phyloP scores from a whole-genome alignment of 30 jellyfish, hydroid and myxozoan genomes.

The Hydractinia symbiolongicarpus region DNA sequence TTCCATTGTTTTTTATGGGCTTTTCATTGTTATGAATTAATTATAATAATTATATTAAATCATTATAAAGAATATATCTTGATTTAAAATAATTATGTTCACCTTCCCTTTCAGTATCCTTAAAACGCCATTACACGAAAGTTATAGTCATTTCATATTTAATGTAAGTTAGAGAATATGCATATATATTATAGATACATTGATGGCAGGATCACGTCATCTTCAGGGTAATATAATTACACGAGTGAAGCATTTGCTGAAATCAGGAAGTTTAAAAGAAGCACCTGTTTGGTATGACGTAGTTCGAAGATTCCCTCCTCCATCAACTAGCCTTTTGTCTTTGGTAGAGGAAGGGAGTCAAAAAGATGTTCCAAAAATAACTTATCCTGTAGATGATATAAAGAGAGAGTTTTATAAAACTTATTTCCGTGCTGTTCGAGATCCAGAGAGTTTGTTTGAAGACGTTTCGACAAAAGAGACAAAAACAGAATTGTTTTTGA shows the following conservation, averaged over 20 bases:
- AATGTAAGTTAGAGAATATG: no score
- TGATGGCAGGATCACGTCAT: constrained; percentile 61
- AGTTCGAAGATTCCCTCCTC: constrained; percentile 42
- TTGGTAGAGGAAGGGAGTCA: constrained; percentile 14
- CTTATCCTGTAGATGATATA: constrained; percentile 16
- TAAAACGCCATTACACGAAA: no score
- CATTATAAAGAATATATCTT: no score
- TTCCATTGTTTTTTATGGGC: no score
- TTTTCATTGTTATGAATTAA: no score
- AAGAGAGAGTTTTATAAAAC: constrained; percentile 28
- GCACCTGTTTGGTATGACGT: constrained; percentile 73
- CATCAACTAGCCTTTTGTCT: constrained; percentile 27
- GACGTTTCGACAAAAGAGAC: neutral
- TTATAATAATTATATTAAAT: no score
- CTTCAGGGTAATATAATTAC: constrained; percentile 72
- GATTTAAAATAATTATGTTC: no score
- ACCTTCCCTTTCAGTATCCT: no score
- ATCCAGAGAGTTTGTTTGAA: constrained; percentile 21
- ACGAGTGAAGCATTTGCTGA: constrained; percentile 47
- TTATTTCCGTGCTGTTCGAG: constrained; percentile 24
- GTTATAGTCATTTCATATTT: no score
- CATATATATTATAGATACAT: no score
- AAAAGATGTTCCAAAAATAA: constrained; percentile 17
- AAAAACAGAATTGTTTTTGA: constrained; percentile 26
- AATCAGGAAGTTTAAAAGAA: constrained; percentile 64